phyloP scores from a whole-genome alignment of 2,797 vertebrate species.

The Luscinia luscinia region DNA sequence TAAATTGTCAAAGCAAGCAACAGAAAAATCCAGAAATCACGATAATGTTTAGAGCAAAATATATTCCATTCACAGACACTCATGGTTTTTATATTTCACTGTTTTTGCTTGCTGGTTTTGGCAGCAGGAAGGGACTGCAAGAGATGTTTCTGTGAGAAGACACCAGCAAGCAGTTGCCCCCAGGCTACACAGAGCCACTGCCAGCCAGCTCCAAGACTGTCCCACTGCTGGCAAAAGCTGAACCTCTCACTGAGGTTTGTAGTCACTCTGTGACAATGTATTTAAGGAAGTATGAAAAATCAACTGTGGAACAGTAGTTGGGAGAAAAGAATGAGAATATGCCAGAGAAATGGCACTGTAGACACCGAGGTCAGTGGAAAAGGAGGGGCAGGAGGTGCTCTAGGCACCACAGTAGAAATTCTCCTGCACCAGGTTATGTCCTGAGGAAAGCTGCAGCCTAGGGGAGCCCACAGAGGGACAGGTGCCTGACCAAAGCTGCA shows the following conservation, averaged over 20 bases:
- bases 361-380: not conserved
- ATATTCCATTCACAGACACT: not conserved
- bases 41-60: not conserved
- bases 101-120: not conserved
- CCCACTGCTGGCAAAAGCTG: not conserved
- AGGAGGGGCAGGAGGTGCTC: not conserved
- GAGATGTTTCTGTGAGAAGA: not conserved
- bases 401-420: not conserved
- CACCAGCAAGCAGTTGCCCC: not conserved
- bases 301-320: not conserved
- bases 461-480: fast-evolving
- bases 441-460: not conserved
- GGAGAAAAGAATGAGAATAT: not conserved
- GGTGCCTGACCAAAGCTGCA: fast-evolving
- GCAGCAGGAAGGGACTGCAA: not conserved
- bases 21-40: not conserved
- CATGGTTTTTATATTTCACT: not conserved
- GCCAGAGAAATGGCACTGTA: not conserved
- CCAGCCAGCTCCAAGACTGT: fast-evolving
- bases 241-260: not conserved
- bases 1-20: not conserved
- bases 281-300: not conserved
- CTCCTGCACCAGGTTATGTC: not conserved
- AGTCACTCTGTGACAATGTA: not conserved
- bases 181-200: not conserved